Evolutionary conservation across 1,140 invertebrate genomes (phyloP).

Genomic region (Anadara kagoshimensis): DNA sequence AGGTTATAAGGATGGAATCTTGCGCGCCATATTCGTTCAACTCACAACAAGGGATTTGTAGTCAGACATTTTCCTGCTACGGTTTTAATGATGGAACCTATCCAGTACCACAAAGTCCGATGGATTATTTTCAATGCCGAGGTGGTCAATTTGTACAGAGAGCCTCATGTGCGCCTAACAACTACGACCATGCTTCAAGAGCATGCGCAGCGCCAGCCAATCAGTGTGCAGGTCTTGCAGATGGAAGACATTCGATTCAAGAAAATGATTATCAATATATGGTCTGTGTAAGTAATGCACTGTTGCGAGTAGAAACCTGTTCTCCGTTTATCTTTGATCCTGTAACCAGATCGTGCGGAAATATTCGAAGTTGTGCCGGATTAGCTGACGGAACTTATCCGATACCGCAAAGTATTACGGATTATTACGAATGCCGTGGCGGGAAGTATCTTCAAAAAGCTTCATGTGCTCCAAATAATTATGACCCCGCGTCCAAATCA

Average conservation of each 20-base stretch:
- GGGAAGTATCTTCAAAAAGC: too few species aligned
- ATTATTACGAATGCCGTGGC: too few species aligned
- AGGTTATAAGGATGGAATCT: too few species aligned
- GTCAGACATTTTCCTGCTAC: not conserved
- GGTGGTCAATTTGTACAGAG: not conserved
- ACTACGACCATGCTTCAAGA: not conserved
- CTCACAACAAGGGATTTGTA: too few species aligned
- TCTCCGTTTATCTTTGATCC: not conserved
- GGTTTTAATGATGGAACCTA: not conserved
- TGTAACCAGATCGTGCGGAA: too few species aligned
- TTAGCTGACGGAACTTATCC: too few species aligned
- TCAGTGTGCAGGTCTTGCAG: constrained; percentile 2
- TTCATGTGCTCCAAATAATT: too few species aligned
- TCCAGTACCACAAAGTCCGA: not conserved
- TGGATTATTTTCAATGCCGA: constrained; percentile 3
- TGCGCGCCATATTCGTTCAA: too few species aligned
- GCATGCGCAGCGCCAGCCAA: not conserved
- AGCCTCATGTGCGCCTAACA: constrained; percentile 6
- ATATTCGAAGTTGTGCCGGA: too few species aligned
- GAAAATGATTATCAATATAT: constrained; percentile 18
- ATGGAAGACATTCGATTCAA: constrained; percentile 19
- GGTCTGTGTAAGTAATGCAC: constrained; percentile 13
- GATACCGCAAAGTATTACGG: too few species aligned
- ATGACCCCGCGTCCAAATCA: too few species aligned
- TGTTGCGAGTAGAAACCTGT: constrained; percentile 9